phyloP scores from a whole-genome alignment of 2,113 vertebrate genomes.

The Regulus satrapa region DNA sequence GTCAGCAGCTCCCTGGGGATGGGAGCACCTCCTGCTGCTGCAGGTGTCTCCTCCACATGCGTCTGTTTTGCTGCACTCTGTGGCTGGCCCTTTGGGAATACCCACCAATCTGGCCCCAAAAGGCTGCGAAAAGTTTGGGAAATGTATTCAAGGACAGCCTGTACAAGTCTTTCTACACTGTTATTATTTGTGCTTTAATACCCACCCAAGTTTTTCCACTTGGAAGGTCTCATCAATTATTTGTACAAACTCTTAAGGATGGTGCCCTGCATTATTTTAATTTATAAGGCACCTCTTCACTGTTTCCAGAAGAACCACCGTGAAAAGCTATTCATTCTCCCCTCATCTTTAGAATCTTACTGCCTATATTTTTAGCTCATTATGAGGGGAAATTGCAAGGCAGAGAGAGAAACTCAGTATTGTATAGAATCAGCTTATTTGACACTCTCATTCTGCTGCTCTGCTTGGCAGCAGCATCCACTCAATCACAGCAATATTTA shows the following conservation, averaged over 20 bases:
- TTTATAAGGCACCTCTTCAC: neutral
- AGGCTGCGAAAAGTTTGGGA: neutral
- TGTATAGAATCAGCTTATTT: neutral
- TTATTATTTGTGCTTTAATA: neutral
- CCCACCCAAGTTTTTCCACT: neutral
- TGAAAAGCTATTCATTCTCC: neutral
- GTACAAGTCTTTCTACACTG: too few species aligned
- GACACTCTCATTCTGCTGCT: neutral
- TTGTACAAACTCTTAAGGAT: neutral
- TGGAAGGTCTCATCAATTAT: neutral
- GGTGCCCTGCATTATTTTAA: neutral
- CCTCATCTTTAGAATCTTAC: neutral
- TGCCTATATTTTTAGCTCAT: neutral
- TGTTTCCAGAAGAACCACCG: neutral
- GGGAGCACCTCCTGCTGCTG: neutral
- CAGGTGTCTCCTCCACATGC: neutral
- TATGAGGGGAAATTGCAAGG: neutral
- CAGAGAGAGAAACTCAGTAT: neutral
- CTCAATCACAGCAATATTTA: neutral
- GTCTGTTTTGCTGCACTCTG: neutral
- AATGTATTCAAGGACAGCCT: neutral
- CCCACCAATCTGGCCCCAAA: neutral
- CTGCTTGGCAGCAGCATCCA: neutral
- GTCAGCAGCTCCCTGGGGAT: neutral
- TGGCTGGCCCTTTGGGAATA: neutral